Base-by-base conservation (phyloP, 2,113 vertebrate species). In the Lampris incognitus region DNA sequence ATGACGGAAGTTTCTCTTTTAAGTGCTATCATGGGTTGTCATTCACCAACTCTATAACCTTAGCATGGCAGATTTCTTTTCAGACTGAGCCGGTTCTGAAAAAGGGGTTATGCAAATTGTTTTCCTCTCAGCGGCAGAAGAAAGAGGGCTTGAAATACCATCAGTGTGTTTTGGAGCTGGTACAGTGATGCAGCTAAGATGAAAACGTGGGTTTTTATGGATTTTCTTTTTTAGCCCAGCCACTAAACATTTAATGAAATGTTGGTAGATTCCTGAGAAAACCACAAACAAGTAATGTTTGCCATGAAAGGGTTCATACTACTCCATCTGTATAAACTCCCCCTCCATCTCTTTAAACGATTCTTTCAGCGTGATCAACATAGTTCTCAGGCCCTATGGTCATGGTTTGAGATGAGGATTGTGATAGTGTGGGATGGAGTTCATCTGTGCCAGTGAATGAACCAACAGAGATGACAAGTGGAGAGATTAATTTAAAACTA, bases 1-100 rank as follows among this genome's bases (percentile, higher is more conserved):
- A 97, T 94, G 93, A 93, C 89, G 88, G 83, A 89, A 89, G 72
- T 92, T 93, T 88, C 84, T 90, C 85, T 89, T 94, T 92, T 87
- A 91, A 92, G 92, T 91, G 81, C 90, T 86, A 93, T 93, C 89
- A 91, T 91, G 86, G 86, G 78, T 74, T 66, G 62, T 87, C 86
- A 84, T 91, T 92, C 90, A 90, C 72, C 56, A 60, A 10, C 6
- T 70, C 77, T 82, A 84, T 81, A 91, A 85, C 85, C 83, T 85
- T 66, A 87, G 84, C 80, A 76, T 76, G 5, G 51, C 86, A 69
- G 74, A 82, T 86, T 78, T 87, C 84, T 87, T 81, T 87, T 92
- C 75, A 65, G 78, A 71, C 76, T 49, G 40, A 54, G 72, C 75
- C 69, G 79, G 59, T 64, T 66, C 52, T 66, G 55, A 51, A 65